Evolutionary conservation across 2,797 vertebrate genomes (phyloP), one percentile per base, ranked within the genome.

Genomic region (Acridotheres tristis): DNA sequence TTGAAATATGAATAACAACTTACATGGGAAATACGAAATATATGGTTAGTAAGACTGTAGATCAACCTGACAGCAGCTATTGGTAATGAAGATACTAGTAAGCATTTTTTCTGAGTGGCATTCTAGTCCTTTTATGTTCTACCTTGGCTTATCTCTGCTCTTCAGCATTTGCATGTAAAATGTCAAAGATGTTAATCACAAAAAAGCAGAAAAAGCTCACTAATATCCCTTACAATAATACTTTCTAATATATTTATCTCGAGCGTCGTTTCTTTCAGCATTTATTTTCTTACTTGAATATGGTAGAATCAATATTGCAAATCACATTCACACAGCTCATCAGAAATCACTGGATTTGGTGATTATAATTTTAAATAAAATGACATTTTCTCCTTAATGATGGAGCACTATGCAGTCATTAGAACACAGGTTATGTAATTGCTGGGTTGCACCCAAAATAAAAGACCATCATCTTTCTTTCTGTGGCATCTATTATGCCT

Each of bases 361-460:
- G 50, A 89, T 90, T 89, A 72, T 36, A 67, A 92, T 94, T 94
- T 85, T 91, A 95, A 94, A 89, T 54, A 89, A 90, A 87, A 90
- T 58, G 8, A 73, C 19, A 61, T 92, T 85, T 90, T 92, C 47
- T 89, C 38, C 72, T 90, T 83, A 87, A 72, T 75, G 72, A 83
- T 62, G 50, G 40, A 92, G 47, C 42, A 71, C 34, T 63, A n/a
- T 4, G 2, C 32, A 86, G 51, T 86, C 71, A 79, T 79, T 90
- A 77, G 66, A 71, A 94, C 43, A 59, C 48, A 89, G 74, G 86
- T 88, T 90, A 84, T 17, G 53, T 77, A 90, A 85, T 68, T 88
- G n/a, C 87, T 66, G 68, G 38, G 48, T 77, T 89, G 53, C 25
- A 83, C 43, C 45, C 32, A 68, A 74, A 92, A 85, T 77, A 48